These are phyloP conservation scores for Hirtodrosophila trivittata DNA, from an alignment of 2,888 invertebrate genomes.

Conservation along the genomic window DNA sequence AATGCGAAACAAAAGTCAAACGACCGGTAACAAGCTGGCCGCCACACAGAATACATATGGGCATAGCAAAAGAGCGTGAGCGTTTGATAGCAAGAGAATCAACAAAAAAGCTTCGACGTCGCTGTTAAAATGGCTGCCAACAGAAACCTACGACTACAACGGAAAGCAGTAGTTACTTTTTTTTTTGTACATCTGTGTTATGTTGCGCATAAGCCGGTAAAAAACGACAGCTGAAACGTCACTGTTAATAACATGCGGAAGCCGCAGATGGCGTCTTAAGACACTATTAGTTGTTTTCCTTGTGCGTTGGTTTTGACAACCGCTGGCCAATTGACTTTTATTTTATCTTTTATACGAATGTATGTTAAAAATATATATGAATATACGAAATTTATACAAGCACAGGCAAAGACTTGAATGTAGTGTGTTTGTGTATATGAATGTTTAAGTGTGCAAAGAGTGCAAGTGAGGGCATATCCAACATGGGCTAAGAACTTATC, in stretches of 20 bases:
- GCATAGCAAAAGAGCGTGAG: slow-evolving; percentile 10
- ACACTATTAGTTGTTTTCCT: slow-evolving; percentile 12
- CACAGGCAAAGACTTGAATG: too few species aligned
- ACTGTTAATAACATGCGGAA: slow-evolving; percentile 66
- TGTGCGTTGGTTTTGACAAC: slow-evolving; percentile 31
- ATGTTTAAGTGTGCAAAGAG: too few species aligned
- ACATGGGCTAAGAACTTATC: too few species aligned
- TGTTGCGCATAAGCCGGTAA: slow-evolving; percentile 34
- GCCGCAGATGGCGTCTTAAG: slow-evolving; percentile 7
- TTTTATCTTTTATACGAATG: slow-evolving; percentile 12
- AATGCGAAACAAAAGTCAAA: slow-evolving; percentile 46
- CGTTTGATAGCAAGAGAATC: slow-evolving; percentile 6
- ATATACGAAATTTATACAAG: too few species aligned
- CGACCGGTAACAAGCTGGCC: slow-evolving; percentile 60
- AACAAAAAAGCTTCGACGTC: slow-evolving; percentile 5
- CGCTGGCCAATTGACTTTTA: slow-evolving; percentile 51
- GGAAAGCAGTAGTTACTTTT: slow-evolving; percentile 18
- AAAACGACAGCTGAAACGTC: slow-evolving; percentile 38
- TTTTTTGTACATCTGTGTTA: slow-evolving; percentile 21
- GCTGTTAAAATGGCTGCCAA: slow-evolving; percentile 38
- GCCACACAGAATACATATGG: slow-evolving; percentile 3
- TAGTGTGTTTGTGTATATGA: too few species aligned
- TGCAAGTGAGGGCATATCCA: too few species aligned
- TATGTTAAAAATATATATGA: slow-evolving; percentile 21
- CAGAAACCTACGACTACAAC: slow-evolving; percentile 50